These are phyloP conservation scores for Pterophyllum scalare DNA, from an alignment of 2,113 vertebrate species.

Conservation along the genomic window DNA sequence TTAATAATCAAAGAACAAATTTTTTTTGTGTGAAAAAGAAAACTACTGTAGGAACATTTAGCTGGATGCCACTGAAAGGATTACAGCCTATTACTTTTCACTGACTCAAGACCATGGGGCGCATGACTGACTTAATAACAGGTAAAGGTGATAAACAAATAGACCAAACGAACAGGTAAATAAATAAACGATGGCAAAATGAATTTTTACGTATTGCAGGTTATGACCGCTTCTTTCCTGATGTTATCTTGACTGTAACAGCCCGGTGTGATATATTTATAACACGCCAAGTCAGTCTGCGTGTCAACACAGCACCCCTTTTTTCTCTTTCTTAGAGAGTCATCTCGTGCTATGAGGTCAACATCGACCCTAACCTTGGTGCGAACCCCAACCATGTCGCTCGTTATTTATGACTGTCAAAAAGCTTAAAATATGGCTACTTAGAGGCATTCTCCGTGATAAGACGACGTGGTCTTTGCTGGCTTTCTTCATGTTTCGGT, in stretches of 20 bases:
- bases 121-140: not conserved
- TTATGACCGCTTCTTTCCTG: not conserved
- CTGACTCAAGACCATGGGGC: not conserved
- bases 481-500: constrained; percentile 27
- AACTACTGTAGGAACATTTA: not conserved
- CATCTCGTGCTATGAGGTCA: not conserved
- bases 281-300: not conserved
- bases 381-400: not conserved
- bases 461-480: not conserved
- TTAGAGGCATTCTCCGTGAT: not conserved
- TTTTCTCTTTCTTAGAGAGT: not conserved
- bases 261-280: not conserved
- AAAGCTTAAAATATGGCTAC: not conserved
- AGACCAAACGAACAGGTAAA: not conserved
- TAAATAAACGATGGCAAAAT: not conserved
- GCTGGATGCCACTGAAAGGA: not conserved
- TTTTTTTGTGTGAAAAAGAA: not conserved
- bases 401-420: not conserved
- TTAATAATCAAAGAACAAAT: not conserved
- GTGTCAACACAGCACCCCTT: not conserved
- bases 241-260: not conserved
- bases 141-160: not conserved
- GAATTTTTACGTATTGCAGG: not conserved
- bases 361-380: not conserved
- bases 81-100: not conserved